Conservation (phyloP, 2,113 vertebrate species). For the Pelecanoides urinatrix region DNA sequence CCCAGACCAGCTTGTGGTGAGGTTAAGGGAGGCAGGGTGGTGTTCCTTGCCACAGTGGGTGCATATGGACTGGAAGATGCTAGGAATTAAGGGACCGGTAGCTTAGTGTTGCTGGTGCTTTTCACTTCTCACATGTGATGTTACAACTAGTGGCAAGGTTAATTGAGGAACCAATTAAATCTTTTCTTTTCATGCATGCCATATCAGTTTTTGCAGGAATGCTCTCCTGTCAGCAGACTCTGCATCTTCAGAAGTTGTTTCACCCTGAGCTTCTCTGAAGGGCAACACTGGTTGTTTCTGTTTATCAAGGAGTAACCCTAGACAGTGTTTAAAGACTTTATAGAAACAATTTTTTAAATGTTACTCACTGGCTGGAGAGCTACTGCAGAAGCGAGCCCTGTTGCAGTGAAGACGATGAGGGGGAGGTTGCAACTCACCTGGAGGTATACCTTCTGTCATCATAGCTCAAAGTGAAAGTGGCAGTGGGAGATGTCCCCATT, state of each 20-base stretch:
- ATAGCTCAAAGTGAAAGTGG: neutral
- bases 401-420: neutral
- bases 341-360: neutral
- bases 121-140: neutral
- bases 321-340: neutral
- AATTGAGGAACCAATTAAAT: neutral
- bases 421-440: neutral
- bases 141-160: neutral
- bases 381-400: neutral
- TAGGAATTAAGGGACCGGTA: neutral
- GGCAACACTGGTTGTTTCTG: neutral
- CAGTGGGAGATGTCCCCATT: neutral
- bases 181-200: neutral
- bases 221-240: neutral
- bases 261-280: neutral
- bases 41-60: neutral
- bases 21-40: neutral
- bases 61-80: neutral
- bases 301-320: neutral
- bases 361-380: neutral
- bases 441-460: neutral
- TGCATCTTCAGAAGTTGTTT: neutral
- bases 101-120: accelerated
- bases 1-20: neutral
- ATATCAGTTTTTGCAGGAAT: neutral